Evolutionary conservation across 2,113 vertebrate species (phyloP).

Genomic region (Mesocricetus auratus): DNA sequence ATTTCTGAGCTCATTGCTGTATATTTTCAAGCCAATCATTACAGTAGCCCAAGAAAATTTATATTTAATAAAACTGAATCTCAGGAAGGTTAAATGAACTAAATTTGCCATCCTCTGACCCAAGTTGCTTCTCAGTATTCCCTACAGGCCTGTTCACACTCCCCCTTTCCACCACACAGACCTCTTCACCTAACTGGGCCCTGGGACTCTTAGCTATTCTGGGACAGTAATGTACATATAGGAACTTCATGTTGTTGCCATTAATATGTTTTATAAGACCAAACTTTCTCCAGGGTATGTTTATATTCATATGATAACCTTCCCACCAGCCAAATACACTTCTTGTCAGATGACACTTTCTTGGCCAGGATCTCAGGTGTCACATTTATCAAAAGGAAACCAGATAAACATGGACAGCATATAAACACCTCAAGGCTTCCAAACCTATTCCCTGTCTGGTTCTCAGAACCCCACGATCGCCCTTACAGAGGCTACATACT

Average conservation of each 20-base stretch:
- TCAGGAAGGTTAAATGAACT: background rate
- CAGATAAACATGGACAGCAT: background rate
- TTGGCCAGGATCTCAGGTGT: background rate
- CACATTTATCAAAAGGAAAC: background rate
- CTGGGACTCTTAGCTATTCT: background rate
- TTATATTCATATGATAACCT: background rate
- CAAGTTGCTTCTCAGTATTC: fast-evolving
- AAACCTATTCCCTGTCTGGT: background rate
- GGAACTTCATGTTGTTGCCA: background rate
- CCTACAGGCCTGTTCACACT: fast-evolving
- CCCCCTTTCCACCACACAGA: too few relatives aligned
- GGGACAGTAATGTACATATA: background rate
- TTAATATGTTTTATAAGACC: background rate
- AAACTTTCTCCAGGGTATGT: background rate
- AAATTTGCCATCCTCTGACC: background rate
- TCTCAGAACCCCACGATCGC: background rate
- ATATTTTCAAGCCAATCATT: background rate
- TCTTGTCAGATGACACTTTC: background rate
- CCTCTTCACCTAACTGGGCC: background rate
- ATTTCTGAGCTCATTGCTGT: background rate
- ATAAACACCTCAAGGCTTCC: too few relatives aligned
- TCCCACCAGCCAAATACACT: background rate
- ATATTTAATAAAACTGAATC: background rate
- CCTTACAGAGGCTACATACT: fast-evolving
- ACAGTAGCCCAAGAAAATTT: background rate